Conservation (phyloP, 2,113 vertebrate species). For the Albula goreensis region DNA sequence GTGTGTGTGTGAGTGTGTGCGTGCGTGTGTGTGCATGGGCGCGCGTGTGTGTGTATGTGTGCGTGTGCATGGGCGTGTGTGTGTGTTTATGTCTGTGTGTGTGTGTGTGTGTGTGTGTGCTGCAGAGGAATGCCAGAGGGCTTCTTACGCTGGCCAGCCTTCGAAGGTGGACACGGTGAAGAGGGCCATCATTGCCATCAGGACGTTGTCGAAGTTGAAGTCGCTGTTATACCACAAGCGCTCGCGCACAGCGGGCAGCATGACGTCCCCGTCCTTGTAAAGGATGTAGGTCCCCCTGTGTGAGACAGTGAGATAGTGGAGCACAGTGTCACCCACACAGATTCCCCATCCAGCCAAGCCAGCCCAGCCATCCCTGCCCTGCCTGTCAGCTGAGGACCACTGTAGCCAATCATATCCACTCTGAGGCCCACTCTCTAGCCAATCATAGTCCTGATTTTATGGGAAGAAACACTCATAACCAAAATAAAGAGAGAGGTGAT, state of each 20-base stretch:
- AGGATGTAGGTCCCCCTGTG: constrained; percentile 86
- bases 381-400: too few species aligned
- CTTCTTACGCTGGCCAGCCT: constrained; percentile 95
- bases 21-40: too few species aligned
- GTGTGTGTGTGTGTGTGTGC: background rate
- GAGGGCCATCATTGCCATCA: constrained; percentile 98
- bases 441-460: too few species aligned
- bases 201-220: constrained; percentile 97
- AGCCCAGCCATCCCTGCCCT: too few species aligned
- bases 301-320: background rate
- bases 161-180: constrained; percentile 98
- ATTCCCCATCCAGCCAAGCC: too few species aligned
- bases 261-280: constrained; percentile 95
- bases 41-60: too few species aligned
- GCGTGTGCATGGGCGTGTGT: background rate
- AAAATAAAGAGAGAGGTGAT: too few species aligned
- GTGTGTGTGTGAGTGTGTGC: too few species aligned
- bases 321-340: background rate
- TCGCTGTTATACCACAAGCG: constrained; percentile 94
- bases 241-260: constrained; percentile 85
- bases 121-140: too few species aligned
- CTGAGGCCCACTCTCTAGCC: too few species aligned
- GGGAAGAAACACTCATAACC: too few species aligned
- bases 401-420: too few species aligned
- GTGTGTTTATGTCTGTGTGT: background rate